Conservation (phyloP, 2,888 invertebrate genomes). For the Esperia sulphurella region DNA sequence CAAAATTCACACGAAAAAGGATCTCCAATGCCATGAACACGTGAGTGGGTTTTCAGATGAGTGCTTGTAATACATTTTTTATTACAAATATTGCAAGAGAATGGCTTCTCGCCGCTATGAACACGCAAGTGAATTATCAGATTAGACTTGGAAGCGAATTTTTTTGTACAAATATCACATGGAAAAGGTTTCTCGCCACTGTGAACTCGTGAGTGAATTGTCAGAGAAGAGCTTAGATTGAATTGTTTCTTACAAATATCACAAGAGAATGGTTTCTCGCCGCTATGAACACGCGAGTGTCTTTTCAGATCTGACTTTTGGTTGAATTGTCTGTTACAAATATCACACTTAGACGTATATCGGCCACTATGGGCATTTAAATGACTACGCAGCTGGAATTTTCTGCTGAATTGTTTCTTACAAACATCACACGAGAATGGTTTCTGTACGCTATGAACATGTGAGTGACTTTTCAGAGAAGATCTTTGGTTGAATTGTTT, state of each 20-base stretch:
- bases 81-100: conserved; percentile 15
- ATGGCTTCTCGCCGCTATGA: conserved; percentile 16
- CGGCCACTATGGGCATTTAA: background rate
- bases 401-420: background rate
- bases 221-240: conserved; percentile 10
- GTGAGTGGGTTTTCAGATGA: too few relatives aligned
- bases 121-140: conserved; percentile 13
- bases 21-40: too few relatives aligned
- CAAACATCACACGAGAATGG: background rate
- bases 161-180: conserved; percentile 15
- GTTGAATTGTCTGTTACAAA: background rate
- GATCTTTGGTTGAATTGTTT: background rate
- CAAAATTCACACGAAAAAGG: too few relatives aligned
- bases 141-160: conserved; percentile 10
- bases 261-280: conserved; percentile 1
- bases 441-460: background rate
- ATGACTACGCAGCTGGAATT: background rate
- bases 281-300: background rate
- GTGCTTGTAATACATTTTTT: conserved; percentile 7
- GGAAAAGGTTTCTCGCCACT: conserved; percentile 14
- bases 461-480: background rate
- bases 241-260: conserved; percentile 13
- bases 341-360: background rate
- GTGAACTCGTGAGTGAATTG: conserved; percentile 15
- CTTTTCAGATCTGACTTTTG: background rate